phyloP scores from a whole-genome alignment of 2,113 vertebrate genomes.

The Gallinago jamesoni region DNA sequence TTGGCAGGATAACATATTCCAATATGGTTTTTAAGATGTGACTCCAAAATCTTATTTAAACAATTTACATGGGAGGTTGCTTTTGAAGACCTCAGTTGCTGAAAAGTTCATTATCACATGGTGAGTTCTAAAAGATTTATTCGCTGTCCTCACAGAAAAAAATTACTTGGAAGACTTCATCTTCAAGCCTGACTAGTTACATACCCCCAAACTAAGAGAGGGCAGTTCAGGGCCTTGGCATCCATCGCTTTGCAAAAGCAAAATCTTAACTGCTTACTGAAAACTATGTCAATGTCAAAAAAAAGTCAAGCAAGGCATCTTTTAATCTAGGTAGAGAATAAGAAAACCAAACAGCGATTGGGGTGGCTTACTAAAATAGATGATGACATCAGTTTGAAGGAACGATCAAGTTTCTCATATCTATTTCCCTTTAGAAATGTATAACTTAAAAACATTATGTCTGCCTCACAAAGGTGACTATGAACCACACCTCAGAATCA shows the following conservation, averaged over 20 bases:
- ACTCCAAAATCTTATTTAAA: slow-evolving; percentile 36
- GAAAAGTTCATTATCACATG: not conserved
- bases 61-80: not conserved
- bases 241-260: not conserved
- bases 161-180: not conserved
- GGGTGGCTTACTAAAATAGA: not conserved
- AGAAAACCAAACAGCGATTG: not conserved
- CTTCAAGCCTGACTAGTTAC: not conserved
- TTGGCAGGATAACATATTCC: slow-evolving; percentile 28
- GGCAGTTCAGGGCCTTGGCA: not conserved
- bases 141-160: not conserved
- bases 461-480: not conserved
- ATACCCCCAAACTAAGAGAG: not conserved
- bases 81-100: not conserved
- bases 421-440: not conserved
- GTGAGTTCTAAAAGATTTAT: not conserved
- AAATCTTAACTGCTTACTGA: not conserved
- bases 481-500: not conserved
- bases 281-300: not conserved
- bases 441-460: not conserved
- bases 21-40: not conserved
- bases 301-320: not conserved
- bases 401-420: not conserved
- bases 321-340: not conserved
- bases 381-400: not conserved